phyloP scores from a whole-genome alignment of 2,113 vertebrate species.

The Cynopterus brachyotis region DNA sequence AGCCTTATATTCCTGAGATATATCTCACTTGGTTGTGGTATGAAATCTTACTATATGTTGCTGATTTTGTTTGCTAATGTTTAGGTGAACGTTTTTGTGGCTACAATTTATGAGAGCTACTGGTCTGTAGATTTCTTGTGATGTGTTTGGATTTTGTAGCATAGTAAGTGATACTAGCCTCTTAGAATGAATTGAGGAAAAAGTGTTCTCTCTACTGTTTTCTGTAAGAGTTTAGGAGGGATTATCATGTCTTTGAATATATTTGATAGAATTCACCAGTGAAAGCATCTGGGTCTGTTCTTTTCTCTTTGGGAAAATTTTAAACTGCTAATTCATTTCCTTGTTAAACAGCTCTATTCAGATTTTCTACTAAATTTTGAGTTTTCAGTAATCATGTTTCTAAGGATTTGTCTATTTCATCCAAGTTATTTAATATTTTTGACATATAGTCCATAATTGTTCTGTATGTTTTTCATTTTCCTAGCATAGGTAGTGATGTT shows the following conservation, averaged over 20 bases:
- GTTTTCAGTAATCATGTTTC: slow-evolving; percentile 31
- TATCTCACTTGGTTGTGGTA: not conserved
- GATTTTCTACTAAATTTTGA: not conserved
- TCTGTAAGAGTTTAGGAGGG: not conserved
- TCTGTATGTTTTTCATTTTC: not conserved
- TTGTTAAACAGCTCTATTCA: not conserved
- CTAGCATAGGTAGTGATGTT: not conserved
- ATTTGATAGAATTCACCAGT: slow-evolving; percentile 15
- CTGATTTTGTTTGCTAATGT: slow-evolving; percentile 9
- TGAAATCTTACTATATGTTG: not conserved
- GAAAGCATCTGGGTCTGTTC: not conserved
- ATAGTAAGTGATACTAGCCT: not conserved
- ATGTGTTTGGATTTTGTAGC: not conserved
- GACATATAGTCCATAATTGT: not conserved
- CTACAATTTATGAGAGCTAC: not conserved
- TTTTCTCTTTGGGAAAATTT: slow-evolving; percentile 6
- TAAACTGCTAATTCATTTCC: not conserved
- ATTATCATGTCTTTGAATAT: not conserved
- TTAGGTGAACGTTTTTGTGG: slow-evolving; percentile 9
- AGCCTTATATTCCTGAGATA: not conserved
- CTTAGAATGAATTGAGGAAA: not conserved
- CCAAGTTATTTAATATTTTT: not conserved
- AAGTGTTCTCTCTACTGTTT: not conserved
- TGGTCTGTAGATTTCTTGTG: not conserved
- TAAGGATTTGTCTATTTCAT: not conserved